Base-by-base conservation (phyloP, 2,888 invertebrate species). In the Aphidoletes aphidimyza region DNA sequence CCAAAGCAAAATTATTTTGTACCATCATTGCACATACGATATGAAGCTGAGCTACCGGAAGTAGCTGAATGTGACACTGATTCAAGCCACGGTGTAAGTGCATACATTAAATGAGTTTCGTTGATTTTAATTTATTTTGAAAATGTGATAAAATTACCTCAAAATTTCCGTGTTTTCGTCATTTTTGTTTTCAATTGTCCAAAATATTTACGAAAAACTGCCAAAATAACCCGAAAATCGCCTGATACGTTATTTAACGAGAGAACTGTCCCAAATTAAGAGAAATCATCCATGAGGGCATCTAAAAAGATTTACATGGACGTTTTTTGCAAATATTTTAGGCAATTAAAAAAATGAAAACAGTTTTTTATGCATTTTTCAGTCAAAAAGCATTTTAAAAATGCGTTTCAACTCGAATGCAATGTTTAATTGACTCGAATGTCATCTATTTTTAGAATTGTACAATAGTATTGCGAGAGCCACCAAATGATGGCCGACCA, bases 1-100 rank as follows among this genome's bases (percentile, higher is more conserved):
- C 96, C 98, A 0, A 94, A 95, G 87, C 96, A 97, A 89, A 96
- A 96, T 88, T 97, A 94, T 89, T 99, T 95, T 88, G 95, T 97
- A 47, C 96, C 96, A 6, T 93, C 94, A 86, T 91, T 98, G 85
- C 97, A 98, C 90, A 95, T 95, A 86, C 92, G 95, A n/a, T 95
- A 96, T 88, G 99, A 99, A 91, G 99, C 96, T 30, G 99, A 99
- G 91, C 89, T 87, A 0, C 87, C 88, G 22, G 17, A n/a, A n/a
- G n/a, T 36, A 17, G 26, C 47, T 34, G 87, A 88, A 47, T 90
- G 90, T 84, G 87, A 89, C 30, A 86, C 89, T 0, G 89, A 87
- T 0, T 54, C 54, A 22, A 88, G 87, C 42, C 89, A 89, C 85
- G 89, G 89, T 1, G 86, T 87, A 86, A 85, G 86, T 54, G 47